These are phyloP conservation scores for Pluvianellus socialis DNA, from an alignment of 2,113 vertebrate genomes.

Conservation along the genomic window DNA sequence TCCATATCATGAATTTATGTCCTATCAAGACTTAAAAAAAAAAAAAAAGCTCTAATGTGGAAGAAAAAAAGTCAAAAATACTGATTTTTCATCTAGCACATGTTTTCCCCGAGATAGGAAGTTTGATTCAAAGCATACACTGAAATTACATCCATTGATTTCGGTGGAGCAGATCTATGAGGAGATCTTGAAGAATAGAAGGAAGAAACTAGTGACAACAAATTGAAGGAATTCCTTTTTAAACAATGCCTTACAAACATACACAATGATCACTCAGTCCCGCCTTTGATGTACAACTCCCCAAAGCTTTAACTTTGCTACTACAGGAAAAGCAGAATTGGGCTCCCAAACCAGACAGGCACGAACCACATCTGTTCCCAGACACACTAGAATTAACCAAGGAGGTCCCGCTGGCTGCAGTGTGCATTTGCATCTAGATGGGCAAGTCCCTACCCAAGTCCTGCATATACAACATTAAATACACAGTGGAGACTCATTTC, in stretches of 20 bases:
- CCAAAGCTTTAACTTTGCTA: background rate
- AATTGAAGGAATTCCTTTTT: slow-evolving; percentile 41
- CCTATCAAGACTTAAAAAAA: background rate
- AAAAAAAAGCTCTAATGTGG: background rate
- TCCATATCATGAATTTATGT: background rate
- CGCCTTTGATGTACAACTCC: slow-evolving; percentile 43
- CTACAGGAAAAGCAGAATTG: slow-evolving; percentile 12
- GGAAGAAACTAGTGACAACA: slow-evolving; percentile 44
- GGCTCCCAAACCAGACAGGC: background rate
- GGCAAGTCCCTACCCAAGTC: background rate
- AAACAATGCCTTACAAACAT: slow-evolving; percentile 24
- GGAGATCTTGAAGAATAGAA: slow-evolving; percentile 44
- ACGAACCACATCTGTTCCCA: background rate
- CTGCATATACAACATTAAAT: accelerated
- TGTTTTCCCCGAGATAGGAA: slow-evolving; percentile 22
- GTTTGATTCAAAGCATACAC: background rate
- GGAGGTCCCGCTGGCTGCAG: background rate
- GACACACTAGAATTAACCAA: background rate
- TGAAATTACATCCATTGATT: background rate
- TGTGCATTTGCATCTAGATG: background rate
- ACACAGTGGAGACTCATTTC: accelerated
- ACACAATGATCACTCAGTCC: background rate
- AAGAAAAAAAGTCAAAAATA: background rate
- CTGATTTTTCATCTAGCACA: background rate
- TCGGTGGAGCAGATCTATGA: background rate